Evolutionary conservation across 2,797 vertebrate genomes (phyloP).

Genomic region (Danio tinwini): DNA sequence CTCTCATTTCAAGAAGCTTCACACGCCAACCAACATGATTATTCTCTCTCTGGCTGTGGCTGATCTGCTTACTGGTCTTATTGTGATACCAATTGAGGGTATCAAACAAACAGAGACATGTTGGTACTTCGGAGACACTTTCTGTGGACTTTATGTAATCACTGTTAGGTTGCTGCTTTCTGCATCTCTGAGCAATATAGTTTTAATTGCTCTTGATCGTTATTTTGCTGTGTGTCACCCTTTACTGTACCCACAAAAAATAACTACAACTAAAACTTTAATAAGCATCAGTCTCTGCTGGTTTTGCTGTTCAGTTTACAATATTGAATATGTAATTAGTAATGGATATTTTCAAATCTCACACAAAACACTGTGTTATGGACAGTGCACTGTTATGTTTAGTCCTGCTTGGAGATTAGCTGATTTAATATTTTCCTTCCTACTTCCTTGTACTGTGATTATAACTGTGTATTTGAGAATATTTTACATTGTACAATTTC

Average conservation of each 20-base stretch:
- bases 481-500: slow-evolving; percentile 1
- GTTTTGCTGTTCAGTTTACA: slow-evolving; percentile 54
- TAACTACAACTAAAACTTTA: slow-evolving; percentile 57
- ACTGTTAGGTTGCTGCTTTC: background rate
- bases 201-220: slow-evolving; percentile 34
- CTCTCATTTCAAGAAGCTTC: slow-evolving; percentile 23
- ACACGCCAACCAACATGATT: slow-evolving; percentile 42
- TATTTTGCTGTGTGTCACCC: slow-evolving; percentile 55
- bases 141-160: slow-evolving; percentile 44
- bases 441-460: slow-evolving; percentile 21
- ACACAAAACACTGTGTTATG: slow-evolving; percentile 57
- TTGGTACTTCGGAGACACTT: background rate
- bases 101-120: slow-evolving; percentile 6
- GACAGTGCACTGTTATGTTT: slow-evolving; percentile 56
- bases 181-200: slow-evolving; percentile 4
- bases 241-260: slow-evolving; percentile 52
- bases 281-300: slow-evolving; percentile 64
- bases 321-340: background rate
- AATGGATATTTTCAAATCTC: slow-evolving; percentile 39
- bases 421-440: background rate
- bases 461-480: slow-evolving; percentile 11
- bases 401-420: background rate
- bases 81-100: slow-evolving; percentile 43
- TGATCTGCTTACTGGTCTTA: slow-evolving; percentile 16
- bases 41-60: slow-evolving; percentile 42